phyloP scores from a whole-genome alignment of 2,797 vertebrate genomes.

The Propithecus deckenii region DNA sequence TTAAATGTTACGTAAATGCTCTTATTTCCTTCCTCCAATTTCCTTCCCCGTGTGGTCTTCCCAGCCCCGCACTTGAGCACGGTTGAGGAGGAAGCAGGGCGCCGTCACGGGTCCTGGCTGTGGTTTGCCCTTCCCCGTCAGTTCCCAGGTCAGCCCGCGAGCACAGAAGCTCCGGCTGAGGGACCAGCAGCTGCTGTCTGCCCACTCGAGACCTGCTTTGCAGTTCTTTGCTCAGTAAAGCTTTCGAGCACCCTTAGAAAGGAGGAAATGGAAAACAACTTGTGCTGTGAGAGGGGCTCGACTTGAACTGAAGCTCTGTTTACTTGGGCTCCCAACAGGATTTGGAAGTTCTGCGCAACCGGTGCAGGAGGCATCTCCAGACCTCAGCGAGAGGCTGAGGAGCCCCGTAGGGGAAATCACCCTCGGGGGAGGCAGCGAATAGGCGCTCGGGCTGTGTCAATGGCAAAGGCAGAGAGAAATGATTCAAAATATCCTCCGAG shows the following conservation, averaged over 20 bases:
- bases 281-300: background rate
- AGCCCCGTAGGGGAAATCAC: background rate
- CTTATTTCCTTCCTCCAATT: background rate
- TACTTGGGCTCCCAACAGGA: background rate
- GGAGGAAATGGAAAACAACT: background rate
- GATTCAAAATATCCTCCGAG: background rate
- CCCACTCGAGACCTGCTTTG: background rate
- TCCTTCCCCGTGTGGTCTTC: background rate
- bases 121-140: background rate
- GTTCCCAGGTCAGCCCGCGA: background rate
- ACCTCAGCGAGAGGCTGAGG: background rate
- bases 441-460: background rate
- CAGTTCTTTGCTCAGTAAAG: background rate
- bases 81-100: background rate
- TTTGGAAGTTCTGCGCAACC: rapidly evolving
- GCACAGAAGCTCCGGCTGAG: background rate
- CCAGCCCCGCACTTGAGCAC: background rate
- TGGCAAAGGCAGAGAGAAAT: background rate
- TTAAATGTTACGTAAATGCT: background rate
- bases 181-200: background rate
- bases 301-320: background rate
- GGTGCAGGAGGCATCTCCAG: background rate
- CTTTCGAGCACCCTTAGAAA: background rate
- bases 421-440: background rate
- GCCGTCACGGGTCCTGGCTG: rapidly evolving